Conservation (phyloP, 2,797 vertebrate genomes). For the Lacerta bilineata region DNA sequence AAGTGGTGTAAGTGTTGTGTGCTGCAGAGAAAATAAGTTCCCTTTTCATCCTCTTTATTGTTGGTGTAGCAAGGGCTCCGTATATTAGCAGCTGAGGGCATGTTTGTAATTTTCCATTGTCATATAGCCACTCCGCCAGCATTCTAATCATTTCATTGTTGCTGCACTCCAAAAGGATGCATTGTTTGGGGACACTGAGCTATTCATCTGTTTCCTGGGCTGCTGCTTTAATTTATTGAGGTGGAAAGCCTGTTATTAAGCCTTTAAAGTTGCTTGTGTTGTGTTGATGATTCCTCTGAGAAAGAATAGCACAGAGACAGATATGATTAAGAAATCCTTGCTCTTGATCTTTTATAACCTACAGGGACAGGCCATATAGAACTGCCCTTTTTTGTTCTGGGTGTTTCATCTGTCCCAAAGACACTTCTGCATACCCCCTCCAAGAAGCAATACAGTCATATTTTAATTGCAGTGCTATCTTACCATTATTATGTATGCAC, state of each 20-base stretch:
- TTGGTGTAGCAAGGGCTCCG: neutral
- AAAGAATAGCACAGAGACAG: slow-evolving; percentile 2
- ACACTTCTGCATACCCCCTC: neutral
- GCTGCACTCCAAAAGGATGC: slow-evolving; percentile 22
- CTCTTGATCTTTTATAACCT: neutral
- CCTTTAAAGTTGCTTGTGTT: slow-evolving; percentile 18
- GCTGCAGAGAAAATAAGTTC: neutral
- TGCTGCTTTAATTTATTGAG: neutral
- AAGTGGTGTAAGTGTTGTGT: slow-evolving; percentile 19
- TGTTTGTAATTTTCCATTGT: slow-evolving; percentile 4
- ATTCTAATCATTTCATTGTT: slow-evolving; percentile 34
- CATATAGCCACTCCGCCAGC: neutral
- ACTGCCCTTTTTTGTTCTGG: neutral
- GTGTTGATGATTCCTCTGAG: neutral
- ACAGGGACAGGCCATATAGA: neutral
- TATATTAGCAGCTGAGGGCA: neutral
- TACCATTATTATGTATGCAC: neutral
- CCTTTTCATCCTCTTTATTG: slow-evolving; percentile 16
- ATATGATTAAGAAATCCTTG: neutral
- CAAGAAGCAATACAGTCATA: neutral
- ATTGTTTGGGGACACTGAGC: neutral
- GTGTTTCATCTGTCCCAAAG: neutral
- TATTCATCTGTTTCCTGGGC: neutral
- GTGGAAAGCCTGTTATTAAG: rapidly evolving
- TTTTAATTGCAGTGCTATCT: neutral